Evolutionary conservation across 2,888 invertebrate species (phyloP).

Genomic region (Caenorhabditis afra): DNA sequence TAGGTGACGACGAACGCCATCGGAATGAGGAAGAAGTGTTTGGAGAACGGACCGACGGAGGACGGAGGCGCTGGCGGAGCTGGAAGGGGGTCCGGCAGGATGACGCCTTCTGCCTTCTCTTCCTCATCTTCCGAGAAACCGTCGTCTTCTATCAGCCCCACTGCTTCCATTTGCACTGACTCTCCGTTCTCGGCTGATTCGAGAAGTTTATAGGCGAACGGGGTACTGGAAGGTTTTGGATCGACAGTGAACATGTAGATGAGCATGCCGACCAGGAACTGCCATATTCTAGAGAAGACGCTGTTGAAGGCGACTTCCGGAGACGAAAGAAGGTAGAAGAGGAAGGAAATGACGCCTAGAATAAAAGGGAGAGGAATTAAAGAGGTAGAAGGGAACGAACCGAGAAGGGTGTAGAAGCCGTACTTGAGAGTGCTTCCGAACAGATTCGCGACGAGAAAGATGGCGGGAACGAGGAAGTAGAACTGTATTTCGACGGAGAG

Average conservation of each 20-base stretch:
- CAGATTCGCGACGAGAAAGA: constrained; percentile 44
- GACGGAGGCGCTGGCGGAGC: constrained; percentile 4
- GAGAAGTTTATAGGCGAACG: constrained; percentile 19
- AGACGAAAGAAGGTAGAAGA: constrained; percentile 6
- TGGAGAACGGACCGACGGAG: constrained; percentile 38
- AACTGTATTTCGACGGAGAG: constrained; percentile 68
- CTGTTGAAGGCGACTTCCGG: constrained; percentile 40
- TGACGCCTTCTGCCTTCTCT: not conserved
- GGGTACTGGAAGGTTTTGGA: not conserved
- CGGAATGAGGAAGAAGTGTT: constrained; percentile 39
- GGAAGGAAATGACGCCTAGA: constrained; percentile 11
- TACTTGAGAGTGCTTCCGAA: constrained; percentile 6
- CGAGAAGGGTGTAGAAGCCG: constrained; percentile 17
- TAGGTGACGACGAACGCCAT: constrained; percentile 36
- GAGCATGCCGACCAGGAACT: constrained; percentile 58
- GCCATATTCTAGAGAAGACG: constrained; percentile 61
- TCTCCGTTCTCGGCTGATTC: constrained; percentile 22
- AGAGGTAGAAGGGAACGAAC: not conserved
- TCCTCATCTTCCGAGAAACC: constrained; percentile 13
- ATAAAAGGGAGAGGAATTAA: not conserved
- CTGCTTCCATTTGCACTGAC: not conserved
- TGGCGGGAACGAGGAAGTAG: constrained; percentile 63
- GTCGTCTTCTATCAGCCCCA: not conserved
- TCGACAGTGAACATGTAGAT: constrained; percentile 18
- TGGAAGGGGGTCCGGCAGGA: not conserved